A percentile compares a stretch with the other conserved stretches of the same genome.
phyloP scores from a whole-genome alignment of 2,113 vertebrate species.

The Pithys albifrons region DNA sequence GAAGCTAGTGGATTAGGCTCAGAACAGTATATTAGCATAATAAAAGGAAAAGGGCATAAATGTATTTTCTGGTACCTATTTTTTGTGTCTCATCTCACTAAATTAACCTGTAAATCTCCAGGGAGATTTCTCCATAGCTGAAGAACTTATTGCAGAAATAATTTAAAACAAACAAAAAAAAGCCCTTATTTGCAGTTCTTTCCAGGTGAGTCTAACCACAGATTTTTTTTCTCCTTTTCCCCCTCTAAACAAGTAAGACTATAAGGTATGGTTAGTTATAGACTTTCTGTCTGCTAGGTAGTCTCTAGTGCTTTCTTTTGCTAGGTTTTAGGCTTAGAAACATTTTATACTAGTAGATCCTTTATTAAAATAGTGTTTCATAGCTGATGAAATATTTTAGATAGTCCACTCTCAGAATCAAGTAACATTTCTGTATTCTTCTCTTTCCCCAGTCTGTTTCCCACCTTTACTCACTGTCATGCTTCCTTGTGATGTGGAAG shows the following conservation, averaged over 20 bases:
- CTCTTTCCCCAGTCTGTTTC: background rate
- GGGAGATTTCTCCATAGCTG: background rate
- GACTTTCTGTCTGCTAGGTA: conserved; percentile 20
- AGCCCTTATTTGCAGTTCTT: background rate
- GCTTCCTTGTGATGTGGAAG: background rate
- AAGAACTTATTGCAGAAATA: background rate
- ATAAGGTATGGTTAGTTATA: conserved; percentile 45
- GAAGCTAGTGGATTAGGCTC: background rate
- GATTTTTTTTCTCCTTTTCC: conserved; percentile 33
- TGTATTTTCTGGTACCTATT: background rate
- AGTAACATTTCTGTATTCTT: background rate
- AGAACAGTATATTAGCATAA: background rate
- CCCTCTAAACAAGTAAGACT: conserved; percentile 51
- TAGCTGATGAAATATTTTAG: conserved; percentile 14
- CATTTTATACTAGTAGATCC: background rate
- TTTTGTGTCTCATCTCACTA: background rate
- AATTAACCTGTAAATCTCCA: background rate
- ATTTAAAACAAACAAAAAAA: background rate
- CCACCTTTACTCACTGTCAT: conserved; percentile 8
- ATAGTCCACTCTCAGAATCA: background rate
- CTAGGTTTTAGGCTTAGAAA: conserved; percentile 39
- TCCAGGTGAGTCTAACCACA: conserved; percentile 55
- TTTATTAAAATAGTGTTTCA: background rate
- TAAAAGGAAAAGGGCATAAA: background rate
- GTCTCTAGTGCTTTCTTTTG: conserved; percentile 31